Conservation (phyloP, 1,140 invertebrate species). For the Heterodera schachtii region DNA sequence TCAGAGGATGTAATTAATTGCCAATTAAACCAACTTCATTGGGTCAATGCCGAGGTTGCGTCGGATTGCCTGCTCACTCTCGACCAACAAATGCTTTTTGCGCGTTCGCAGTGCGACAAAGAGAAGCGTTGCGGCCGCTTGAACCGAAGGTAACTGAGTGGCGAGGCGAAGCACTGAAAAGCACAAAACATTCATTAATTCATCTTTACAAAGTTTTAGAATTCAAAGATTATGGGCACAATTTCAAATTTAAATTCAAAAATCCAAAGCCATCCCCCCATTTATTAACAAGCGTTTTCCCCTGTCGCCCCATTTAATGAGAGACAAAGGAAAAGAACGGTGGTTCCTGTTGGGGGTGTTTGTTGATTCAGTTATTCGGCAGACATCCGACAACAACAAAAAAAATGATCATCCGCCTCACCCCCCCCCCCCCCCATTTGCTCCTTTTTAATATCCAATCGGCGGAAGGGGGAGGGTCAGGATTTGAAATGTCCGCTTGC, state of each 20-base stretch:
- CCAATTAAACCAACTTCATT: not conserved
- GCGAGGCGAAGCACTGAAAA: constrained; percentile 18
- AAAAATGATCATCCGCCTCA: too few species aligned
- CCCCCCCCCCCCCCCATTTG: too few species aligned
- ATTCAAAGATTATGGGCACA: not conserved
- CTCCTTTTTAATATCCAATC: too few species aligned
- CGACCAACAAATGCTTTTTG: constrained; percentile 13
- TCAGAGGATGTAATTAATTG: not conserved
- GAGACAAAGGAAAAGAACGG: too few species aligned
- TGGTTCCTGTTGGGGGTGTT: too few species aligned
- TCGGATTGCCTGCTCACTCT: constrained; percentile 21
- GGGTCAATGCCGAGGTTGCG: constrained; percentile 20
- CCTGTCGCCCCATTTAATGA: too few species aligned
- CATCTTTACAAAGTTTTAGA: not conserved
- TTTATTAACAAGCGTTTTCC: not conserved
- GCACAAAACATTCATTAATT: not conserved
- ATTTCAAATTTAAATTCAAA: not conserved
- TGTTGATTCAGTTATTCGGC: too few species aligned
- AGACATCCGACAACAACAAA: too few species aligned
- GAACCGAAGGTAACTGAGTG: constrained; percentile 21
- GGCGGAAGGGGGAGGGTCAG: too few species aligned
- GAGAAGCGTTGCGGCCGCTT: constrained; percentile 25
- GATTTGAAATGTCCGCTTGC: not conserved
- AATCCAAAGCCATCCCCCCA: not conserved
- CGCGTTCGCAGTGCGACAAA: constrained; percentile 19